These are phyloP conservation scores for Misgurnus mizolepis DNA, from an alignment of 2,113 vertebrate species.

Conservation along the genomic window DNA sequence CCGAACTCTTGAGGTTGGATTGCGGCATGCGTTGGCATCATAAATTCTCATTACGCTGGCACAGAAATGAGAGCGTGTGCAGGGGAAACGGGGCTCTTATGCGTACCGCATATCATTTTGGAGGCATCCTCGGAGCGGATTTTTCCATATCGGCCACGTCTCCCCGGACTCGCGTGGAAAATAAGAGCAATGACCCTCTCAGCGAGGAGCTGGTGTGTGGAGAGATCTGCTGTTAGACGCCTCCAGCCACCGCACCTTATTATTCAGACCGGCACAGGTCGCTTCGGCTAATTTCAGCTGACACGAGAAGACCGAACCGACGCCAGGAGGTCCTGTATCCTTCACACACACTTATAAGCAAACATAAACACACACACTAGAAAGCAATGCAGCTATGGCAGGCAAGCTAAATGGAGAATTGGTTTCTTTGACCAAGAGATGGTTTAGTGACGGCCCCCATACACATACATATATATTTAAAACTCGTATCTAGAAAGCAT, in stretches of 20 bases:
- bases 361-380: constrained; percentile 8
- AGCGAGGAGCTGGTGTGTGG: constrained; percentile 19
- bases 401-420: constrained; percentile 37
- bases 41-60: constrained; percentile 23
- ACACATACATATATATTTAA: neutral
- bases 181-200: constrained; percentile 32
- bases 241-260: constrained; percentile 48
- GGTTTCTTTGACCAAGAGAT: constrained; percentile 37
- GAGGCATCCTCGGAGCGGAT: neutral
- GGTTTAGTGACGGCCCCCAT: constrained; percentile 26
- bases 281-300: constrained; percentile 51
- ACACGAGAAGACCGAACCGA: constrained; percentile 42
- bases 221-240: constrained; percentile 40
- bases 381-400: neutral
- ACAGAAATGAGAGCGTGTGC: neutral
- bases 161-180: constrained; percentile 15
- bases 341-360: constrained; percentile 44
- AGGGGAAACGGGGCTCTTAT: neutral
- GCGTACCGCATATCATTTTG: neutral
- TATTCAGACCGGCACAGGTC: constrained; percentile 40
- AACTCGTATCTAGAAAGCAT: too few relatives aligned
- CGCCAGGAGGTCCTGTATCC: constrained; percentile 54
- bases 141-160: neutral
- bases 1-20: neutral
- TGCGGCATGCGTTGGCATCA: neutral